A percentile compares a stretch with the other conserved stretches of the same genome.
phyloP scores from a whole-genome alignment of 1,140 invertebrate species.

The Scaptomyza graminum region DNA sequence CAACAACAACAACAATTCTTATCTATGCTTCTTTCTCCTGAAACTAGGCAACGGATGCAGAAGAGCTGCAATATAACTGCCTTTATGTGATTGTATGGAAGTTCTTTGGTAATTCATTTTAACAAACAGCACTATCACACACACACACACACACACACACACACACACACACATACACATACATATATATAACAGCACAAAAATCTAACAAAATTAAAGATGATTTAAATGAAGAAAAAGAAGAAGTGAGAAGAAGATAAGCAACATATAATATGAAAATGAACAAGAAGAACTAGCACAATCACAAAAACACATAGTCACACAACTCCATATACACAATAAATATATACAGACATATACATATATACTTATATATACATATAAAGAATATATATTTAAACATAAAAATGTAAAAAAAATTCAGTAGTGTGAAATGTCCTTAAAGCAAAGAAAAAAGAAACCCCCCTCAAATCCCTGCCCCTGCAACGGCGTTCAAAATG shows the following conservation, averaged over 20 bases:
- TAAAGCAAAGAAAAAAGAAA: neutral
- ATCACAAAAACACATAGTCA: slow-evolving; percentile 8
- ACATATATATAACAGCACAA: slow-evolving; percentile 6
- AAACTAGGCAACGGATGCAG: slow-evolving; percentile 79
- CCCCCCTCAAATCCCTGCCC: neutral
- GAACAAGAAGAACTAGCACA: slow-evolving; percentile 32
- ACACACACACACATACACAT: slow-evolving; percentile 23
- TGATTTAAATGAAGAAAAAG: slow-evolving; percentile 9
- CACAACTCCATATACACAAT: slow-evolving; percentile 7
- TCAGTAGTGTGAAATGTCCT: slow-evolving; percentile 10
- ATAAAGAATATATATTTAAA: neutral
- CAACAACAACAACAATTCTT: slow-evolving; percentile 52
- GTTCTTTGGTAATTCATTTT: slow-evolving; percentile 82
- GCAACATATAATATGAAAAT: neutral
- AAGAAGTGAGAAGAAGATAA: neutral
- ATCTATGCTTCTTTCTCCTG: slow-evolving; percentile 76
- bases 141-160: slow-evolving; percentile 22
- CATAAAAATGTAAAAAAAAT: neutral
- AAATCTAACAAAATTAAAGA: slow-evolving; percentile 8
- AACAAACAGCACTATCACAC: slow-evolving; percentile 37
- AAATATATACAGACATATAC: slow-evolving; percentile 5
- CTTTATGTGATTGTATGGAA: slow-evolving; percentile 83
- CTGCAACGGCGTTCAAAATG: slow-evolving; percentile 1
- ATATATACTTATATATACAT: slow-evolving; percentile 14
- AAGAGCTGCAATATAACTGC: slow-evolving; percentile 82